phyloP scores from a whole-genome alignment of 1,140 invertebrate genomes.

The Gonioctena quinquepunctata region DNA sequence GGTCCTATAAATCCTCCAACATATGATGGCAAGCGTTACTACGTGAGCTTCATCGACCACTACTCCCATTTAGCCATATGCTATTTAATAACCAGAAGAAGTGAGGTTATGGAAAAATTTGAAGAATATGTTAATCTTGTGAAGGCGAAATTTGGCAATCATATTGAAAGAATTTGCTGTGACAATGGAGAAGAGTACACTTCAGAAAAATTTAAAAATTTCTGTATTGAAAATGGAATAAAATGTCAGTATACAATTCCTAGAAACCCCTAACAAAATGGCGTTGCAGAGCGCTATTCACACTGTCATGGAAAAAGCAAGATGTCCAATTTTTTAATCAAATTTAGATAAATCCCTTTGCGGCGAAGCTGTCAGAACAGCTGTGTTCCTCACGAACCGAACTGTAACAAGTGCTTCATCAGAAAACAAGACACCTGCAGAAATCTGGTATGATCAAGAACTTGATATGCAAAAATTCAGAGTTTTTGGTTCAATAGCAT shows the following conservation, averaged over 20 bases:
- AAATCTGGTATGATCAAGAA: conserved; percentile 31
- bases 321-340: conserved; percentile 45
- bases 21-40: conserved; percentile 37
- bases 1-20: background rate
- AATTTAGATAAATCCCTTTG: conserved; percentile 39
- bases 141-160: too few species aligned
- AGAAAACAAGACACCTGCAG: conserved; percentile 22
- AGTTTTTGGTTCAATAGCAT: conserved; percentile 48
- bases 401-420: too few species aligned
- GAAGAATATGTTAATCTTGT: too few species aligned
- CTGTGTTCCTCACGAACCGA: conserved; percentile 11
- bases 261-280: conserved; percentile 54
- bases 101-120: too few species aligned
- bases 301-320: too few species aligned
- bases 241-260: too few species aligned
- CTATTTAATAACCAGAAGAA: too few species aligned
- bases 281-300: conserved; percentile 50
- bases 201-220: conserved; percentile 28
- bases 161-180: too few species aligned
- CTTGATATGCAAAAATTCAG: conserved; percentile 29
- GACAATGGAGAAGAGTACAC: conserved; percentile 36
- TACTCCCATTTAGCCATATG: conserved; percentile 45
- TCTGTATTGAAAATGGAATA: conserved; percentile 34
- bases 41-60: conserved; percentile 52
- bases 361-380: conserved; percentile 12